These are phyloP conservation scores for Parnassius apollo DNA, from an alignment of 2,888 invertebrate species.

Conservation along the genomic window DNA sequence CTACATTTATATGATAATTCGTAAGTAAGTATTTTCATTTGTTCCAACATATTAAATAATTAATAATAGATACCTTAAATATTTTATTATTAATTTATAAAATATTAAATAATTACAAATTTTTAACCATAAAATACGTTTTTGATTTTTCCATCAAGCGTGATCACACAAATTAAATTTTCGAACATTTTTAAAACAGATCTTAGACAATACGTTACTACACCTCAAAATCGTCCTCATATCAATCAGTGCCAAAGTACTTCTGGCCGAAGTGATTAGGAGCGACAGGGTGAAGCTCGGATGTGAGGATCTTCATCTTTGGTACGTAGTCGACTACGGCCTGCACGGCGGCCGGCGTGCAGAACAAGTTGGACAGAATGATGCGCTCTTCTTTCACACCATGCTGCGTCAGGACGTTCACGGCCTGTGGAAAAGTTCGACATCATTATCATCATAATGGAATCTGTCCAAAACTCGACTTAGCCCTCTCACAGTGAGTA, in stretches of 20 bases:
- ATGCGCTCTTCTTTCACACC: slow-evolving; percentile 96
- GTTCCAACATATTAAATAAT: too few relatives aligned
- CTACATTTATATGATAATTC: too few relatives aligned
- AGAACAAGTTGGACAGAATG: slow-evolving; percentile 98
- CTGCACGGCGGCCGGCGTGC: slow-evolving; percentile 94
- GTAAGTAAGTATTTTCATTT: too few relatives aligned
- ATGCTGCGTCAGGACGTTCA: slow-evolving; percentile 96
- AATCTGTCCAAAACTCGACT: too few relatives aligned
- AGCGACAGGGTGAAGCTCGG: slow-evolving; percentile 96
- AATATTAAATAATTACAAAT: too few relatives aligned
- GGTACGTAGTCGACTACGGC: slow-evolving; percentile 92
- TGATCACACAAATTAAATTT: background rate
- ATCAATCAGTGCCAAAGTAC: slow-evolving; percentile 98
- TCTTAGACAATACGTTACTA: background rate
- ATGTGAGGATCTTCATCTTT: slow-evolving; percentile 96
- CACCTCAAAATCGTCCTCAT: slow-evolving; percentile 39
- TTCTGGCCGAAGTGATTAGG: slow-evolving; percentile 99
- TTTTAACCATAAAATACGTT: too few relatives aligned
- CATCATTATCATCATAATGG: too few relatives aligned
- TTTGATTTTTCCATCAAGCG: too few relatives aligned
- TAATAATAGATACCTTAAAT: too few relatives aligned
- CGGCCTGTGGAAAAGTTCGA: slow-evolving; percentile 84
- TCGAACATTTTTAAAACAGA: background rate
- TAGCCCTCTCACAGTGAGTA: too few relatives aligned
- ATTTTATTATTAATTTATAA: too few relatives aligned